Evolutionary conservation across 2,113 vertebrate species (phyloP), one percentile per base, ranked within the genome.

Genomic region (Potamarius usumacintae): DNA sequence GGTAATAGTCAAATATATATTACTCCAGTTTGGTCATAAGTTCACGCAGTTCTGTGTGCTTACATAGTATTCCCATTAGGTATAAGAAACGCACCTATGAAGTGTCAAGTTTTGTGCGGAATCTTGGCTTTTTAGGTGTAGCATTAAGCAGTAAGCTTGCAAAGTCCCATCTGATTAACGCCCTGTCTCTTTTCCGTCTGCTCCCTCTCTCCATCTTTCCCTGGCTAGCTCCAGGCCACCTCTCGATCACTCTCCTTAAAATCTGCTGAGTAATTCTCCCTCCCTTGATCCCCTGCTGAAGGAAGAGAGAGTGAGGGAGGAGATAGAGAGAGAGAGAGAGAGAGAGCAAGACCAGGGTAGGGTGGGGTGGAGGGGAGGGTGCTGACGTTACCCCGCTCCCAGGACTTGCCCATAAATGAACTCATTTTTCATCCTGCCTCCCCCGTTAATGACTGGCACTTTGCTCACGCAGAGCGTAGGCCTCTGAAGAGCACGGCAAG

Each of bases 361-460:
- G 67, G 17, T 84, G 22, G 69, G 69, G 30, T 55, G 60, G 85
- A 76, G 79, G 22, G 67, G 53, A 67, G 57, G 65, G 5, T 92
- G 93, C 93, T 93, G 94, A 95, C 92, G 93, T 94, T 95, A 94
- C 92, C 91, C 89, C 92, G 93, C 95, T 95, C 94, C 93, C 94
- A 95, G 94, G 95, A 95, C 94, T 94, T 93, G 93, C 92, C 94
- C 90, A 90, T 95, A 96, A 96, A 96, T 95, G 94, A 96, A 96
- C 95, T 95, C 94, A 96, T 96, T 95, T 96, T 95, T 96, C 95
- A 96, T 96, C 94, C 95, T 95, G 94, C 93, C 94, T 93, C 88
- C 87, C 87, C 92, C 88, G 93, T 94, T 95, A 95, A 95, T 95
- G 95, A 96, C 94, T 95, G 95, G 93, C 95, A 96, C 94, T 96